A percentile compares a stretch with the other conserved stretches of the same genome.
Evolutionary conservation across 2,888 invertebrate species (phyloP).

Genomic region (Meiosimyza decipiens): DNA sequence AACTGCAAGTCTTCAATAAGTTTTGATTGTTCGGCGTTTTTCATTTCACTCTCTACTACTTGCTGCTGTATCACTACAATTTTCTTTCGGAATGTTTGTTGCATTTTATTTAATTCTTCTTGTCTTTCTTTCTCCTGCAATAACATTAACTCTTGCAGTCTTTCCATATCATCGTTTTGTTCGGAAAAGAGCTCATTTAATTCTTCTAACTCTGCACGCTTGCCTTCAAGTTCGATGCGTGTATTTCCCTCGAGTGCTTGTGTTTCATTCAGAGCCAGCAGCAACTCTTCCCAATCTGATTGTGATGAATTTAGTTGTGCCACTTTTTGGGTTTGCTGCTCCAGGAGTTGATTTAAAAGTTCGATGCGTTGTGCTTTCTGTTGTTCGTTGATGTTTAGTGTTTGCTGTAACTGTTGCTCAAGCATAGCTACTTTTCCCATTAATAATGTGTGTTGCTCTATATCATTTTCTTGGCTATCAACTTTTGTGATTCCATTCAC

Average conservation of each 20-base stretch:
- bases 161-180: conserved; percentile 57
- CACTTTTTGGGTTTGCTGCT: conserved; percentile 57
- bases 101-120: conserved; percentile 45
- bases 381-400: conserved; percentile 32
- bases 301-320: conserved; percentile 53
- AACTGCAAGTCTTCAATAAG: conserved; percentile 38
- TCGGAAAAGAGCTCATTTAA: conserved; percentile 57
- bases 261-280: conserved; percentile 49
- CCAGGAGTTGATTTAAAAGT: conserved; percentile 52
- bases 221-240: conserved; percentile 49
- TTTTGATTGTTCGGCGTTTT: conserved; percentile 34
- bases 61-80: conserved; percentile 38
- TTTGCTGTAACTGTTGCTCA: conserved; percentile 45
- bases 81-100: conserved; percentile 49
- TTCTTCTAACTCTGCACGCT: conserved; percentile 55
- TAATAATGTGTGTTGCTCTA: conserved; percentile 30
- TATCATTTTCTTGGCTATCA: conserved; percentile 21
- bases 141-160: conserved; percentile 51
- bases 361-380: conserved; percentile 45
- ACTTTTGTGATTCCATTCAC: conserved; percentile 36
- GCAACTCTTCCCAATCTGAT: conserved; percentile 58
- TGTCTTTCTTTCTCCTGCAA: not conserved
- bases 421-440: conserved; percentile 46
- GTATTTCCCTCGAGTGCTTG: conserved; percentile 52
- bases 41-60: conserved; percentile 27